phyloP scores from a whole-genome alignment of 2,888 invertebrate genomes.

The Cheilosia pagana region DNA sequence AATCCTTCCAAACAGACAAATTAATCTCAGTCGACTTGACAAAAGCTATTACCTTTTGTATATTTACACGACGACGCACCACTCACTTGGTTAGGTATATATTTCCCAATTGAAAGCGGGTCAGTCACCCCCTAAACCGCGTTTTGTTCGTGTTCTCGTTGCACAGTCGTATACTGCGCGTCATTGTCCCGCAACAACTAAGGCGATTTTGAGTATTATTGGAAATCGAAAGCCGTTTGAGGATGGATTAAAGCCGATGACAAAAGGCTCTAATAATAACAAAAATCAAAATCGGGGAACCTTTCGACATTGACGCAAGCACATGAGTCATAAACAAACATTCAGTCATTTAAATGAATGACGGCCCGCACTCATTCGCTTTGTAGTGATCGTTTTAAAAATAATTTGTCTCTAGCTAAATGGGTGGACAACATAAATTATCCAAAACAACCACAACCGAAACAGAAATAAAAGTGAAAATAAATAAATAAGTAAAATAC shows the following conservation, averaged over 20 bases:
- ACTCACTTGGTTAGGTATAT: background rate
- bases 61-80: background rate
- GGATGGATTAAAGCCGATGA: constrained; percentile 20
- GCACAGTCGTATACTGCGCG: too few species aligned
- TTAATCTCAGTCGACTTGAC: constrained; percentile 17
- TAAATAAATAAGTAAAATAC: constrained; percentile 38
- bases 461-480: constrained; percentile 36
- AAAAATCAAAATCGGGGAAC: too few species aligned
- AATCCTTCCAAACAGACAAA: background rate
- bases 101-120: background rate
- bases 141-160: constrained; percentile 9
- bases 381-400: background rate
- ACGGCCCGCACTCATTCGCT: constrained; percentile 5
- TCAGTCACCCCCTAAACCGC: constrained; percentile 25
- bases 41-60: background rate
- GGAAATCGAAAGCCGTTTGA: background rate
- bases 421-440: constrained; percentile 23
- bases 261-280: constrained; percentile 6
- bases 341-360: constrained; percentile 27
- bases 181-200: constrained; percentile 1
- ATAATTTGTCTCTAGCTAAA: constrained; percentile 37
- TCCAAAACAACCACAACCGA: constrained; percentile 22
- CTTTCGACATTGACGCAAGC: constrained; percentile 9
- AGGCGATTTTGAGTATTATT: background rate
- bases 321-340: constrained; percentile 57